Evolutionary conservation across 2,797 vertebrate genomes (phyloP).

Genomic region (Tokudaia tokunoshimensis): DNA sequence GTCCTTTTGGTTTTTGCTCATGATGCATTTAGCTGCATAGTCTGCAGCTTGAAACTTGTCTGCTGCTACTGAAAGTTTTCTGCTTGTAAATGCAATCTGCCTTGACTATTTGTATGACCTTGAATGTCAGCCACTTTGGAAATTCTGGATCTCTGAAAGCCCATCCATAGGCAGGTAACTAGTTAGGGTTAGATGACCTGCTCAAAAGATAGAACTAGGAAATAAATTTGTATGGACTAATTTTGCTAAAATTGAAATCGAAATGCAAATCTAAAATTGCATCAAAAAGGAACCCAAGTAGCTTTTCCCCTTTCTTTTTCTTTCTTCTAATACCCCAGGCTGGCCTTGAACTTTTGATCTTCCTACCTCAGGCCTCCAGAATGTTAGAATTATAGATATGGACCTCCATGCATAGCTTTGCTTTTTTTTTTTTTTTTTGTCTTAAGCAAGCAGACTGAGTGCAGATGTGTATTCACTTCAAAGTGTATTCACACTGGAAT

Average conservation of each 20-base stretch:
- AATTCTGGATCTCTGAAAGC: slow-evolving; percentile 32
- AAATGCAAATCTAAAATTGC: neutral
- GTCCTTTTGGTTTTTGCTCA: neutral
- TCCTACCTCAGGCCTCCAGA: neutral
- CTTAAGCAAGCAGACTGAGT: slow-evolving; percentile 12
- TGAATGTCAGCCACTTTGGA: neutral
- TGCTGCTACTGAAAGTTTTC: neutral
- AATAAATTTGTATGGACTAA: neutral
- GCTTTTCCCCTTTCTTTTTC: slow-evolving; percentile 23
- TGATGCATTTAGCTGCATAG: neutral
- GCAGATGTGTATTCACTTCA: neutral
- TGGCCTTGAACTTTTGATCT: neutral
- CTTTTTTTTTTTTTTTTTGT: slow-evolving; percentile 6
- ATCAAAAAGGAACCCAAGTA: neutral
- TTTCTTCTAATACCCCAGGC: neutral
- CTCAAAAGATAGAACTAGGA: neutral
- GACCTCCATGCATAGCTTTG: neutral
- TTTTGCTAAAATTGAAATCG: slow-evolving; percentile 10
- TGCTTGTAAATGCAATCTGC: slow-evolving; percentile 34
- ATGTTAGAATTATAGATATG: neutral
- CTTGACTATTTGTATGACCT: slow-evolving; percentile 35
- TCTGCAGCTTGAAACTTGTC: slow-evolving; percentile 51
- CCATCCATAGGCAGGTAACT: neutral
- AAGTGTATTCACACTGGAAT: slow-evolving; percentile 40
- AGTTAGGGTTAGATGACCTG: neutral